Percentiles rank a stretch among this genome's conserved stretches.
Evolutionary conservation across 2,888 invertebrate species (phyloP).

Genomic region (Ischnura elegans): DNA sequence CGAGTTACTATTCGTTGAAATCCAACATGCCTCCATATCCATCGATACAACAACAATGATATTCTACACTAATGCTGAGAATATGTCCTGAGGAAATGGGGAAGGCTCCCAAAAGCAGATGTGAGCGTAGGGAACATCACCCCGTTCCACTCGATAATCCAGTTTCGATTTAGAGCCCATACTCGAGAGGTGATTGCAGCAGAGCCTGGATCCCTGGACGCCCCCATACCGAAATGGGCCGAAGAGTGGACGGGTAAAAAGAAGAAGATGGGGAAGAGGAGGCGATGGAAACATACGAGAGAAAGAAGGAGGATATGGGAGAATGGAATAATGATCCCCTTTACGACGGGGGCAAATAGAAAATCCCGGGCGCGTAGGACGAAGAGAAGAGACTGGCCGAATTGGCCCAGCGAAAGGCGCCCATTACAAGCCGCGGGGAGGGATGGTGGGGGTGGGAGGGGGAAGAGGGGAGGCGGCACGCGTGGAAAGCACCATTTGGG

Average conservation of each 20-base stretch:
- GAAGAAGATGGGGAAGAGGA: background rate
- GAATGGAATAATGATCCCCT: background rate
- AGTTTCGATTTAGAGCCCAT: background rate
- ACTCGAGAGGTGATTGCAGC: background rate
- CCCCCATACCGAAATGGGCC: background rate
- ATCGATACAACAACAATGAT: no score
- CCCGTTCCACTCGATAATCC: background rate
- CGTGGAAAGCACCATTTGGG: background rate
- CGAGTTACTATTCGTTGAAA: no score
- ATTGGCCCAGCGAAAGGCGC: background rate
- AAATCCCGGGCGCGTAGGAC: background rate
- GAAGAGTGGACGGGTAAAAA: background rate
- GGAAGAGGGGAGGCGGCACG: background rate
- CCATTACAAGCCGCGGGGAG: background rate
- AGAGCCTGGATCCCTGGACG: background rate
- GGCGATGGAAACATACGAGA: background rate
- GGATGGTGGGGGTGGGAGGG: no score
- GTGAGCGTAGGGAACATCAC: no score
- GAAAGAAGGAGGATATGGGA: background rate
- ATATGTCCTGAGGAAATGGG: no score
- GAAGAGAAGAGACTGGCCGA: background rate
- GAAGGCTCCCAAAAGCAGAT: no score
- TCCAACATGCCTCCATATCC: no score
- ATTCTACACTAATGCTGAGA: no score
- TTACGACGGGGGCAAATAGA: background rate